Evolutionary conservation across 1,140 invertebrate genomes (phyloP).

Genomic region (Argopecten irradians): DNA sequence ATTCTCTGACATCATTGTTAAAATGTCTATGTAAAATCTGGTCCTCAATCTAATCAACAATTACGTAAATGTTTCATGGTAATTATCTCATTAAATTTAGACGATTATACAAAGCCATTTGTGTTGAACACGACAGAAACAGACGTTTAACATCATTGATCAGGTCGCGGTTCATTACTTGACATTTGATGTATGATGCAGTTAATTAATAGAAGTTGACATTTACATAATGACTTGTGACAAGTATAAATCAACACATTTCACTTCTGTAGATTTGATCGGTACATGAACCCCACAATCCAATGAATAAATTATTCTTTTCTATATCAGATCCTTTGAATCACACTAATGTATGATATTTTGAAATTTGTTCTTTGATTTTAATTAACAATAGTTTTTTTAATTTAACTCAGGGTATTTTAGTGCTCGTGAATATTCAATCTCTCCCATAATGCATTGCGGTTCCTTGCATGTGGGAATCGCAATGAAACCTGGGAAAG

Average conservation of each 20-base stretch:
- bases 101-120: not conserved
- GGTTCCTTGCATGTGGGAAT: no score
- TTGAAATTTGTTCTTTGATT: not conserved
- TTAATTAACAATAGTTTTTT: no score
- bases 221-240: conserved; percentile 1
- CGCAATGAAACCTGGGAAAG: no score
- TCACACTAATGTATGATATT: not conserved
- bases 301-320: not conserved
- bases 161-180: not conserved
- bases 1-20: not conserved
- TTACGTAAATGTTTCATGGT: not conserved
- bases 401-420: no score
- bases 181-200: not conserved
- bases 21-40: not conserved
- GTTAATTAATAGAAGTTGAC: not conserved
- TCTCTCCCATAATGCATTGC: no score
- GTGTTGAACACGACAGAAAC: not conserved
- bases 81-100: not conserved
- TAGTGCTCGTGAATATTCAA: no score
- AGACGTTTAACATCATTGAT: not conserved
- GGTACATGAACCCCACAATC: not conserved
- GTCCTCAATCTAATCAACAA: not conserved
- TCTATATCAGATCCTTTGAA: not conserved
- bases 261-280: not conserved
- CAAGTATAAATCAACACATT: not conserved